phyloP scores from a whole-genome alignment of 2,113 vertebrate genomes.

The Tonatia bakeri region DNA sequence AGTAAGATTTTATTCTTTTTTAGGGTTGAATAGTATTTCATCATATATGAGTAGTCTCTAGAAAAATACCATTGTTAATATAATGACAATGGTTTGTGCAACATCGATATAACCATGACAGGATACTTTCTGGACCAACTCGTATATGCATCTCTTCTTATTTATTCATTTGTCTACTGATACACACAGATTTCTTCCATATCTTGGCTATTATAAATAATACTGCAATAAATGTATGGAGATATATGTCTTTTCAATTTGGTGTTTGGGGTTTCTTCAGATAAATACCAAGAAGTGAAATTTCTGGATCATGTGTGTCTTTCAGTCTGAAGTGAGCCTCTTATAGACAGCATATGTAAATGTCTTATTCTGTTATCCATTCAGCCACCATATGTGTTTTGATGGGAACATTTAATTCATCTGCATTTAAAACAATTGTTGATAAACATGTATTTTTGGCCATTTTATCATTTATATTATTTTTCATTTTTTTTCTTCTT shows the following conservation, averaged over 20 bases:
- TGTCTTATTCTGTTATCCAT: neutral
- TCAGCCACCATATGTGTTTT: neutral
- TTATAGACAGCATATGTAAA: neutral
- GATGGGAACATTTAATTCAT: neutral
- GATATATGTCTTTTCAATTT: neutral
- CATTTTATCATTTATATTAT: neutral
- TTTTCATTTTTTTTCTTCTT: neutral
- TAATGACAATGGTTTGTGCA: no score
- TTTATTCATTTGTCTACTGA: no score
- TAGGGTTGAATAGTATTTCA: neutral
- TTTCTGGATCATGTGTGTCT: neutral
- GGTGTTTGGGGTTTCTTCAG: neutral
- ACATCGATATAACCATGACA: no score
- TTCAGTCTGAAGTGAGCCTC: neutral
- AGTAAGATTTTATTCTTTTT: neutral
- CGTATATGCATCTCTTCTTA: no score
- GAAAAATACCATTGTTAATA: no score
- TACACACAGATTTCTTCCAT: no score
- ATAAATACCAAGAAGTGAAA: neutral
- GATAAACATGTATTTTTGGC: neutral
- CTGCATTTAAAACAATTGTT: neutral
- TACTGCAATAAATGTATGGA: neutral
- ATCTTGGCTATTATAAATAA: no score
- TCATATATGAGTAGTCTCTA: neutral
- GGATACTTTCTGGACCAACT: no score